Evolutionary conservation across 37 sponge, comb jelly and placozoan genomes (phyloP).

Genomic region (Beroe forskalii): DNA sequence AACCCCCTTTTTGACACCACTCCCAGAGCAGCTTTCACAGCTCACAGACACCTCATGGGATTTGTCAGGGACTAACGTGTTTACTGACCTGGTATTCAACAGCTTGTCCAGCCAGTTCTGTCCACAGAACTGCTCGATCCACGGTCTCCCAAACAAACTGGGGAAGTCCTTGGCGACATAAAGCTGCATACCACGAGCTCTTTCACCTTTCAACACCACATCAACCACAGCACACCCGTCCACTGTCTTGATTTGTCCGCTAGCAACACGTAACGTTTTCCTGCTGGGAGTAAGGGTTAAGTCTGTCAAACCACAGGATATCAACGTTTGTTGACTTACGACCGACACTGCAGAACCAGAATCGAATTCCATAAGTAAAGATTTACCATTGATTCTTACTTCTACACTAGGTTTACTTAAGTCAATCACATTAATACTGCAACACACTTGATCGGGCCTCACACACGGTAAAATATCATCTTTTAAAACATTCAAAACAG

Average conservation of each 20-base stretch:
- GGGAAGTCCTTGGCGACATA: constrained; percentile 30
- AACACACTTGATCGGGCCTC: background rate
- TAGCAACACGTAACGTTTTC: constrained; percentile 24
- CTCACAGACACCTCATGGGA: constrained; percentile 34
- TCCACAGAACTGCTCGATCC: constrained; percentile 12
- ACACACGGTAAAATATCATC: background rate
- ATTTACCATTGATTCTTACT: constrained; percentile 11
- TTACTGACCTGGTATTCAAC: background rate
- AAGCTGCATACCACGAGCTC: constrained; percentile 5
- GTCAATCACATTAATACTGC: background rate
- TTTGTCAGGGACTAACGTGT: constrained; percentile 5
- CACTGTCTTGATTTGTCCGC: constrained; percentile 18
- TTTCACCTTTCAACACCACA: constrained; percentile 9
- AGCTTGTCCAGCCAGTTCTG: background rate
- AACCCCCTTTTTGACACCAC: constrained; percentile 22
- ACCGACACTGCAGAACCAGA: constrained; percentile 15
- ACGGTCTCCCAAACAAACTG: constrained; percentile 30
- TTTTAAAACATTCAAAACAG: background rate
- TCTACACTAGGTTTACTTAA: constrained; percentile 4
- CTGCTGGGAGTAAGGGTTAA: constrained; percentile 22
- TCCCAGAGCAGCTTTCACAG: constrained; percentile 51
- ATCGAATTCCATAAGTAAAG: too few relatives aligned
- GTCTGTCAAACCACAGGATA: background rate
- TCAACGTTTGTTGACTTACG: background rate
- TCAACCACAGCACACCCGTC: constrained; percentile 4